A percentile compares a stretch with the other conserved stretches of the same genome.
Evolutionary conservation across 2,797 vertebrate species (phyloP).

Genomic region (Schizothorax lantsangensis): DNA sequence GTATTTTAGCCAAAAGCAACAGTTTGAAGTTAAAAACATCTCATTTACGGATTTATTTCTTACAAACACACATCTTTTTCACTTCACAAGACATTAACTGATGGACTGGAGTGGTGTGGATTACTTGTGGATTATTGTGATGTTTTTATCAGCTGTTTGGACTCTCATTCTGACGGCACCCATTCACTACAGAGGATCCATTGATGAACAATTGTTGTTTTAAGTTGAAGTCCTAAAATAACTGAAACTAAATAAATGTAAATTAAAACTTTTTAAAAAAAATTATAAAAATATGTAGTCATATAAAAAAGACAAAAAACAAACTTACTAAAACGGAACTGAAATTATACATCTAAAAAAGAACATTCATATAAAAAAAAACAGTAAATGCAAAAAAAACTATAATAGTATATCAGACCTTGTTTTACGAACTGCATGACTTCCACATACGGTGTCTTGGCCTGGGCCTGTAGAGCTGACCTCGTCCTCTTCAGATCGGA

Average conservation of each 20-base stretch:
- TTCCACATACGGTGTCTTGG: constrained; percentile 68
- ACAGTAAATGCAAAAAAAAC: too few relatives aligned
- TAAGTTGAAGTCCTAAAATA: background rate
- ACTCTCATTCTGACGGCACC: background rate
- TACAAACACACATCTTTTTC: background rate
- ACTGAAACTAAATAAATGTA: background rate
- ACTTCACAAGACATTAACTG: background rate
- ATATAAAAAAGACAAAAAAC: too few relatives aligned
- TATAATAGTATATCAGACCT: constrained; percentile 59
- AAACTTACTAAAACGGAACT: too few relatives aligned
- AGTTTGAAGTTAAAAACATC: background rate
- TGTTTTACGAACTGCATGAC: constrained; percentile 62
- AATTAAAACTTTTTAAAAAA: too few relatives aligned
- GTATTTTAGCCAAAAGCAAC: background rate
- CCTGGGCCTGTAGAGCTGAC: constrained; percentile 64
- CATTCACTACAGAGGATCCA: background rate
- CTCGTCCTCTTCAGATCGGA: constrained; percentile 79
- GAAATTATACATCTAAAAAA: too few relatives aligned
- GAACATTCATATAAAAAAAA: too few relatives aligned
- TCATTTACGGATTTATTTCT: background rate
- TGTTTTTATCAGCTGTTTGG: background rate
- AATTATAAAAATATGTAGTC: too few relatives aligned
- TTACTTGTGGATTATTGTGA: background rate
- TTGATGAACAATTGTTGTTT: fast-evolving
- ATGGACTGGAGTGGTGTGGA: background rate